A percentile compares a stretch with the other conserved stretches of the same genome.
phyloP scores from a whole-genome alignment of 2,797 vertebrate genomes.

The Acanthornis magna region DNA sequence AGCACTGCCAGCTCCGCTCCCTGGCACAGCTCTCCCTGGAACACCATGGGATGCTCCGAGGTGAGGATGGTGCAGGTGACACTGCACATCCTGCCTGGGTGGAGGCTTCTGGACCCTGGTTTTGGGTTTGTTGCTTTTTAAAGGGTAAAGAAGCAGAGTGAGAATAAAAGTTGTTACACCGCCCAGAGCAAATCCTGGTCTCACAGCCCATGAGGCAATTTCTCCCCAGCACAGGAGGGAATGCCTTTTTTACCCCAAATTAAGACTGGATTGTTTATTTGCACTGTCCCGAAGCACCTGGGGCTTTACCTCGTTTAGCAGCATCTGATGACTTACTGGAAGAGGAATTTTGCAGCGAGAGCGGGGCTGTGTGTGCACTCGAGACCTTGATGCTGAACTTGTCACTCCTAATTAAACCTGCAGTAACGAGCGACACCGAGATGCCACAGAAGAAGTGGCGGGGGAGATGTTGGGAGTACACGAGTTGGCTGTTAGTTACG shows the following conservation, averaged over 20 bases:
- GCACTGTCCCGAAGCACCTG: neutral
- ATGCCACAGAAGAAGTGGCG: accelerated
- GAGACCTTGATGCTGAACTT: neutral
- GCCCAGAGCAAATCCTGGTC: neutral
- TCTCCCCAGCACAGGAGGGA: accelerated
- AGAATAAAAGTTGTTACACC: neutral
- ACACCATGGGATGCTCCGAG: accelerated
- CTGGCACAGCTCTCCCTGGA: accelerated
- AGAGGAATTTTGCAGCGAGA: neutral
- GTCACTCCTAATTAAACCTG: neutral
- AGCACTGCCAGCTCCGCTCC: neutral
- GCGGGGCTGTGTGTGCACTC: neutral
- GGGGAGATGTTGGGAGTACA: neutral
- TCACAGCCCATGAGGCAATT: accelerated
- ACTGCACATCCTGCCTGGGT: accelerated
- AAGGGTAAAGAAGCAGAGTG: neutral
- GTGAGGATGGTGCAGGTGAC: accelerated
- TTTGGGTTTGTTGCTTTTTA: neutral
- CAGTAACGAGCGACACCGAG: neutral
- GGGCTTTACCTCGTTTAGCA: neutral
- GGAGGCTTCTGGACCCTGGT: neutral
- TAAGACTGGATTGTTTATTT: neutral
- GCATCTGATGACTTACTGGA: neutral
- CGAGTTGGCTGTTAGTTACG: neutral
- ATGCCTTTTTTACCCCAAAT: neutral